A percentile compares a stretch with the other conserved stretches of the same genome.
Conservation (phyloP, 2,888 invertebrate genomes). For the Volucella inflata region DNA sequence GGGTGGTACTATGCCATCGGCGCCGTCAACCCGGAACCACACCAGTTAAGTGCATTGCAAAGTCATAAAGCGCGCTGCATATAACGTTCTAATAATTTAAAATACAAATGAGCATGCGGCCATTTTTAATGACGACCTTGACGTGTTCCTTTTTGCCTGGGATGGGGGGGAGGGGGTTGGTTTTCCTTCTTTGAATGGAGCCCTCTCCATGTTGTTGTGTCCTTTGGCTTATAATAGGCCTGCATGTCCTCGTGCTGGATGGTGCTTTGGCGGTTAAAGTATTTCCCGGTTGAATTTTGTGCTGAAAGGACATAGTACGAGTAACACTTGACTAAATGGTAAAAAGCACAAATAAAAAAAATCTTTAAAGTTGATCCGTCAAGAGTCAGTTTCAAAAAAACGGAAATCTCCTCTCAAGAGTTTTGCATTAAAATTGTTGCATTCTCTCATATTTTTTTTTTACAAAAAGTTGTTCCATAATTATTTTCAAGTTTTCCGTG, state of each 20-base stretch:
- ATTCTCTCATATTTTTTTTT: background rate
- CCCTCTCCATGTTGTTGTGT: slow-evolving; percentile 36
- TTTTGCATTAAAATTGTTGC: background rate
- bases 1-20: background rate
- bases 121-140: slow-evolving; percentile 70
- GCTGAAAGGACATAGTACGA: slow-evolving; percentile 41
- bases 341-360: background rate
- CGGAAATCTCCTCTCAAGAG: background rate
- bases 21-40: slow-evolving; percentile 32
- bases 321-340: slow-evolving; percentile 25
- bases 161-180: background rate
- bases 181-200: no score
- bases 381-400: slow-evolving; percentile 21
- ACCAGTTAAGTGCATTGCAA: slow-evolving; percentile 46
- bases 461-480: background rate
- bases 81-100: slow-evolving; percentile 30
- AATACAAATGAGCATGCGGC: slow-evolving; percentile 63
- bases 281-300: slow-evolving; percentile 60
- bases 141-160: slow-evolving; percentile 52
- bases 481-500: background rate
- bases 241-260: slow-evolving; percentile 26
- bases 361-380: slow-evolving; percentile 1
- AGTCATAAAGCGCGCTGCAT: slow-evolving; percentile 24
- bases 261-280: slow-evolving; percentile 62
- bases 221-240: slow-evolving; percentile 47